These are phyloP conservation scores for Drosophila ercepeae DNA, from an alignment of 1,140 invertebrate species.

Conservation along the genomic window DNA sequence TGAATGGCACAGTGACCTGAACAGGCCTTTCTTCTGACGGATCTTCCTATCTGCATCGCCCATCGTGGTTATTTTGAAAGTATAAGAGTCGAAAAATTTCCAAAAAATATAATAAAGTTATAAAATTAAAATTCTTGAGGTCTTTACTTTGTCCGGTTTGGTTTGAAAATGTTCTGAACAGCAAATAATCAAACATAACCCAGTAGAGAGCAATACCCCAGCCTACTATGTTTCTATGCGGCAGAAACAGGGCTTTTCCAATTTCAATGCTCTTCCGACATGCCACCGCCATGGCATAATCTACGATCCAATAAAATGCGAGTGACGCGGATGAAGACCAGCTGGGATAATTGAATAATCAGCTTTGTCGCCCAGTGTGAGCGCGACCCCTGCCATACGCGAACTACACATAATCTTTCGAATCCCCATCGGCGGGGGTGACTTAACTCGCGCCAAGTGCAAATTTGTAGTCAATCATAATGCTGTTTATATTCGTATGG, in stretches of 20 bases:
- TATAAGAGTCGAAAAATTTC: not conserved
- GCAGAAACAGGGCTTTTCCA: conserved; percentile 12
- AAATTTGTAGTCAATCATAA: conserved; percentile 75
- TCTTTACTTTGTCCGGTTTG: too few relatives aligned
- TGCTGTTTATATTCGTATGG: conserved; percentile 22
- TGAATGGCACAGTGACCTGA: not conserved
- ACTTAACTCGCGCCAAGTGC: conserved; percentile 47
- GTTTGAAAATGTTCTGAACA: not conserved
- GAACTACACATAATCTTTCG: not conserved
- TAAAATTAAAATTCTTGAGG: not conserved
- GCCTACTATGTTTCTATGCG: conserved; percentile 32
- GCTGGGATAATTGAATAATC: conserved; percentile 78
- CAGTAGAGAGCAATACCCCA: not conserved
- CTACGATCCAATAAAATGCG: conserved; percentile 61
- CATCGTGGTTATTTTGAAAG: not conserved
- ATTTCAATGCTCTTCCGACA: conserved; percentile 52
- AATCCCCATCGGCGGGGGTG: conserved; percentile 3
- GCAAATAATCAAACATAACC: not conserved
- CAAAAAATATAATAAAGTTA: not conserved
- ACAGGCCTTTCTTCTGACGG: not conserved
- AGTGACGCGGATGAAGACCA: conserved; percentile 68
- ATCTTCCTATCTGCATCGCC: not conserved
- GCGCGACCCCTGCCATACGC: conserved; percentile 37
- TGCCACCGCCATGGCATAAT: conserved; percentile 34
- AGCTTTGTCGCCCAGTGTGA: conserved; percentile 59